These are phyloP conservation scores for Turritopsis rubra DNA, from an alignment of 30 jellyfish, hydroid and myxozoan genomes.

Conservation along the genomic window DNA sequence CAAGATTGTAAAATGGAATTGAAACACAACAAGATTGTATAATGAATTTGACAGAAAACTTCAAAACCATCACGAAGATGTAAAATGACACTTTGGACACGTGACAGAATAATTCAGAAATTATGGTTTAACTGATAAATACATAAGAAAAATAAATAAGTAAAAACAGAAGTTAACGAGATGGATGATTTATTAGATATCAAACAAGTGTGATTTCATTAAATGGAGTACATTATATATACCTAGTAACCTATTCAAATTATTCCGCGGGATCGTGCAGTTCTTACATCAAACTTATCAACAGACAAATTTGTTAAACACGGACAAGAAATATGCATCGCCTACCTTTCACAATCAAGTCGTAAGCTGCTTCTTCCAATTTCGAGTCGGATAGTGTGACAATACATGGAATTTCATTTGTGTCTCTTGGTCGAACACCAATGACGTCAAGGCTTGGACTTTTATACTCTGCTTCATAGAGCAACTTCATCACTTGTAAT, in stretches of 20 bases:
- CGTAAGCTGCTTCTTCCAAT: conserved; percentile 74
- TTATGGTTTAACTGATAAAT: no score
- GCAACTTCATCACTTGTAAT: conserved; percentile 70
- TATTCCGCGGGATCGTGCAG: no score
- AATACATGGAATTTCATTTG: conserved; percentile 88
- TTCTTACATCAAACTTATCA: no score
- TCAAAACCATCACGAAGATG: background rate
- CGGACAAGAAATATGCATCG: no score
- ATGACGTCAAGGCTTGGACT: conserved; percentile 8
- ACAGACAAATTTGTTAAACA: no score
- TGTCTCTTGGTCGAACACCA: conserved; percentile 64
- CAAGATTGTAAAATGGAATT: background rate
- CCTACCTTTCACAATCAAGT: conserved; percentile 68
- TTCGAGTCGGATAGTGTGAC: conserved; percentile 81
- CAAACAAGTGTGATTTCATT: no score
- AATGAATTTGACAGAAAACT: background rate
- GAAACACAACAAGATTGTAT: background rate
- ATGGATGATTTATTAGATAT: no score
- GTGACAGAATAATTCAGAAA: background rate
- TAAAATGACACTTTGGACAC: background rate
- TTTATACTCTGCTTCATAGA: conserved; percentile 64
- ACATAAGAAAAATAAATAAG: no score
- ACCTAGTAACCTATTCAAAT: no score
- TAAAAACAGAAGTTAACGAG: background rate
- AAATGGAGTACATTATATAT: no score